Conservation (phyloP, 2,113 vertebrate species). For the Ascaphus truei region DNA sequence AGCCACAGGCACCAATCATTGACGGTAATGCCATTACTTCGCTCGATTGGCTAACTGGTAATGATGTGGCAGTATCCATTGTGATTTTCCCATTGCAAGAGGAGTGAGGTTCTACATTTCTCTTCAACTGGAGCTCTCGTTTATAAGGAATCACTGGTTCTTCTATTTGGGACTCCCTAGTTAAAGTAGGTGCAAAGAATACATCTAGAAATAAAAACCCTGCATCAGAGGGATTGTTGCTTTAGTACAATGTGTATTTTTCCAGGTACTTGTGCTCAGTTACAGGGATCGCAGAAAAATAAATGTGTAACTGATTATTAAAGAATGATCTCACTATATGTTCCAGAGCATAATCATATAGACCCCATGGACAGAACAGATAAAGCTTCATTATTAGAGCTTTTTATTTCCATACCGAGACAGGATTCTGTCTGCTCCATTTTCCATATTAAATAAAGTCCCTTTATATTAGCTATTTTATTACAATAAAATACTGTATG, state of each 20-base stretch:
- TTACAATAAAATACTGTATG: slow-evolving; percentile 2
- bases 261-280: neutral
- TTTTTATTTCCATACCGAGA: neutral
- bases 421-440: neutral
- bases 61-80: too few relatives aligned
- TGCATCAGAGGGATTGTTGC: neutral
- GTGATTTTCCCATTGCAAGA: too few relatives aligned
- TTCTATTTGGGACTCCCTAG: too few relatives aligned
- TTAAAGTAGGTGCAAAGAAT: too few relatives aligned
- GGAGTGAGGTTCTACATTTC: too few relatives aligned
- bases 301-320: slow-evolving; percentile 28
- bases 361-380: neutral
- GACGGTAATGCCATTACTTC: too few relatives aligned
- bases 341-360: slow-evolving; percentile 2
- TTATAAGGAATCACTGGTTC: too few relatives aligned
- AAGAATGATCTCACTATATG: slow-evolving; percentile 21
- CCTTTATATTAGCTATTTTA: slow-evolving; percentile 26
- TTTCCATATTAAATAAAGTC: slow-evolving; percentile 20
- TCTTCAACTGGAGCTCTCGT: too few relatives aligned
- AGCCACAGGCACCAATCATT: too few relatives aligned
- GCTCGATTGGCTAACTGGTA: too few relatives aligned
- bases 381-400: slow-evolving; percentile 11
- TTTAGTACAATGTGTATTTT: neutral
- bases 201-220: too few relatives aligned
- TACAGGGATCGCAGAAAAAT: neutral